phyloP scores from a whole-genome alignment of 2,797 vertebrate species.

The Sparus aurata region DNA sequence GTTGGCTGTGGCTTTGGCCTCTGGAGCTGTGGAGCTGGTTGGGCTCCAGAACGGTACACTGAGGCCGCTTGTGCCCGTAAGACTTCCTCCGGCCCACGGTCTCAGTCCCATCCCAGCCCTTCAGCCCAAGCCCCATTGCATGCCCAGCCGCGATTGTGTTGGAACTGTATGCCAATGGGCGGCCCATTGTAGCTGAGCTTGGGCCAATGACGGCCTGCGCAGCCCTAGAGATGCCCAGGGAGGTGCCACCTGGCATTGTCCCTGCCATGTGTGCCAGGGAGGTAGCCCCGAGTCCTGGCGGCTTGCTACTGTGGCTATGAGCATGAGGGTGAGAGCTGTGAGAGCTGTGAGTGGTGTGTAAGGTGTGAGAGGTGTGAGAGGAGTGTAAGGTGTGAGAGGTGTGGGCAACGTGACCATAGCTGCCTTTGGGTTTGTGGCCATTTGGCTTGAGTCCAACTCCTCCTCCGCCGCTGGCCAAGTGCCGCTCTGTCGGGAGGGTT shows the following conservation, averaged over 20 bases:
- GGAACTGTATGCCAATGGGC: slow-evolving; percentile 78
- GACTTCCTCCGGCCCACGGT: slow-evolving; percentile 92
- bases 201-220: slow-evolving; percentile 62
- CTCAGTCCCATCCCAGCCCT: slow-evolving; percentile 95
- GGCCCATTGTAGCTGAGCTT: slow-evolving; percentile 85
- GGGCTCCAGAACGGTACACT: slow-evolving; percentile 89
- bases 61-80: slow-evolving; percentile 91
- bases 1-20: slow-evolving; percentile 88
- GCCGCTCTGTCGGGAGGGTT: slow-evolving; percentile 85
- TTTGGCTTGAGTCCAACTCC: slow-evolving; percentile 85
- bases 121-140: slow-evolving; percentile 78
- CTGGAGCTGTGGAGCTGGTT: slow-evolving; percentile 92
- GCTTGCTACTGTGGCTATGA: slow-evolving; percentile 82
- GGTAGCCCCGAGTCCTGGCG: slow-evolving; percentile 71
- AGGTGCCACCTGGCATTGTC: slow-evolving; percentile 80
- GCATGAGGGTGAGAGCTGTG: slow-evolving; percentile 66
- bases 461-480: slow-evolving; percentile 78
- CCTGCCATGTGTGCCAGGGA: slow-evolving; percentile 80
- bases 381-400: slow-evolving; percentile 63
- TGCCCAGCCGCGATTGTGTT: slow-evolving; percentile 79
- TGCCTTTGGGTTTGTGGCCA: slow-evolving; percentile 90
- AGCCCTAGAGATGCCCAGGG: slow-evolving; percentile 77
- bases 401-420: slow-evolving; percentile 66
- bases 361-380: slow-evolving; percentile 62
- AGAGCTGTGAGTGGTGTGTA: slow-evolving; percentile 59